phyloP scores from a whole-genome alignment of 37 sponge, comb jelly and placozoan genomes.

The Lycopodina hypogea region DNA sequence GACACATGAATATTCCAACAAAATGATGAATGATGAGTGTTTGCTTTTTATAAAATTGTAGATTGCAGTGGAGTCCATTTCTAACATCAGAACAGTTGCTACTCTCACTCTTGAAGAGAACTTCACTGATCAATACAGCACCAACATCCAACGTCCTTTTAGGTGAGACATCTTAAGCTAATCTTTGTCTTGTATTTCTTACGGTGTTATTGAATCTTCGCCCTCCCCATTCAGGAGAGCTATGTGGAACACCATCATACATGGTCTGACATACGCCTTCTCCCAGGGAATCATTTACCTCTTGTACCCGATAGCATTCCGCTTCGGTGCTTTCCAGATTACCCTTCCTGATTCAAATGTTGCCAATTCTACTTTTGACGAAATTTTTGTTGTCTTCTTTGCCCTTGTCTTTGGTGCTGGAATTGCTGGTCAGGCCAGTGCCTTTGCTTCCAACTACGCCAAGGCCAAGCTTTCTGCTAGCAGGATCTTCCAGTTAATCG shows the following conservation, averaged over 20 bases:
- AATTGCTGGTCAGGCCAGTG: constrained; percentile 66
- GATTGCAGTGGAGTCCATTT: constrained; percentile 70
- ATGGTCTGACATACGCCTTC: constrained; percentile 64
- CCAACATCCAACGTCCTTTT: constrained; percentile 21
- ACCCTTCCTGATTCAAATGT: not conserved
- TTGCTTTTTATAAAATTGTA: not conserved
- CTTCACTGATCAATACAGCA: constrained; percentile 29
- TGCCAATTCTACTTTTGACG: constrained; percentile 15
- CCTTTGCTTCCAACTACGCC: constrained; percentile 79
- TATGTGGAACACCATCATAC: constrained; percentile 8
- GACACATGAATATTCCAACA: too few relatives aligned
- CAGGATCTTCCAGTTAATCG: constrained; percentile 69
- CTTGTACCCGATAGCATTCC: constrained; percentile 52
- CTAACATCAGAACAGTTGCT: constrained; percentile 82
- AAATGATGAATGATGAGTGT: too few relatives aligned
- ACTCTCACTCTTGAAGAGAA: constrained; percentile 58
- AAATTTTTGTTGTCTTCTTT: constrained; percentile 63
- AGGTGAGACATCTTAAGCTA: constrained; percentile 14
- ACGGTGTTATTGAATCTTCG: not conserved
- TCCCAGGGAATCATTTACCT: constrained; percentile 55
- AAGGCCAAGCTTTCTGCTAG: constrained; percentile 75
- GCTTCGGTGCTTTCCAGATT: constrained; percentile 75
- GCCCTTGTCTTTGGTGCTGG: constrained; percentile 80
- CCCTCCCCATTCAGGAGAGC: constrained; percentile 23
- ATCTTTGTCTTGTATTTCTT: not conserved